Evolutionary conservation across 2,888 invertebrate species (phyloP).

Genomic region (Lomographa bimaculata): DNA sequence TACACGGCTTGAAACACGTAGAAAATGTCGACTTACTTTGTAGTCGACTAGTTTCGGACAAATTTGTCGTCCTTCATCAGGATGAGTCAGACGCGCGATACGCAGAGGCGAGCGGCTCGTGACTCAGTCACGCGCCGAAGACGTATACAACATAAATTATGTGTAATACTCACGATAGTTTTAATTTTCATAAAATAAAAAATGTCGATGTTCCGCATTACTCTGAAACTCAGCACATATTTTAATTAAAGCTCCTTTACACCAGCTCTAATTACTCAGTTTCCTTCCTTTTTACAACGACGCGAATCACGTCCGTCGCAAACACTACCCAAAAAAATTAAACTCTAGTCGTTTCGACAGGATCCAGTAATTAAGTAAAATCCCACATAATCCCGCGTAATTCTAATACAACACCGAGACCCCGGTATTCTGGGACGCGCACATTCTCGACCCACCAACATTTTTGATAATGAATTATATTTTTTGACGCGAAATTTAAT

Average conservation of each 20-base stretch:
- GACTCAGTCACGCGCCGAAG: no score
- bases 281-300: conserved; percentile 1
- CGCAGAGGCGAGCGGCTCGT: no score
- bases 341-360: conserved; percentile 45
- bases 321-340: conserved; percentile 31
- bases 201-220: no score
- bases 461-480: conserved; percentile 63
- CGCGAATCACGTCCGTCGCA: conserved; percentile 3
- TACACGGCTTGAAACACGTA: no score
- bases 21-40: no score
- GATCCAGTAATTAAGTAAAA: conserved; percentile 60
- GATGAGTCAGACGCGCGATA: no score
- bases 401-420: conserved; percentile 59
- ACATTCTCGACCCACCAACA: conserved; percentile 33
- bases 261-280: conserved; percentile 3
- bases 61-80: no score
- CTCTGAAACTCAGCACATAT: no score
- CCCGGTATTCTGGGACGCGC: conserved; percentile 32
- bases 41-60: no score
- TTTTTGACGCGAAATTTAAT: conserved; percentile 60
- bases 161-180: no score
- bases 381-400: conserved; percentile 64
- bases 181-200: no score
- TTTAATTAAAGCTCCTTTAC: neutral
- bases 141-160: no score